phyloP scores from a whole-genome alignment of 2,888 invertebrate genomes.

The Melanostoma scalare region DNA sequence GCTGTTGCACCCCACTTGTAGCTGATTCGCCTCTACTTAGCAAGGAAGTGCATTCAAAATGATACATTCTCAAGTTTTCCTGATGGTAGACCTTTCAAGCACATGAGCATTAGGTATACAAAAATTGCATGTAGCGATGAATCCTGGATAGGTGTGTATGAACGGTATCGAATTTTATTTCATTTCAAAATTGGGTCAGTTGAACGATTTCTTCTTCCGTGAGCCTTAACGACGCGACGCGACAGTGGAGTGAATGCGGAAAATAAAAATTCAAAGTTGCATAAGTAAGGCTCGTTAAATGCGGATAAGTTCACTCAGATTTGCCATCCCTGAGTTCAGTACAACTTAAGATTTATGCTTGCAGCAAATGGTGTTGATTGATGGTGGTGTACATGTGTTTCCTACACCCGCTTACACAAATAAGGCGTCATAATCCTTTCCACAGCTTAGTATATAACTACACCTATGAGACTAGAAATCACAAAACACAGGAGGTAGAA shows the following conservation, averaged over 20 bases:
- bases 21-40: conserved; percentile 26
- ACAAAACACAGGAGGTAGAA: conserved; percentile 28
- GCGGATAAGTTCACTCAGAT: conserved; percentile 39
- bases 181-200: conserved; percentile 62
- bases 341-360: conserved; percentile 63
- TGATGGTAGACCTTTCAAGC: conserved; percentile 22
- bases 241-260: neutral
- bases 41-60: conserved; percentile 45
- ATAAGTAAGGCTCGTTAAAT: conserved; percentile 40
- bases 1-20: neutral
- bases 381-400: conserved; percentile 52
- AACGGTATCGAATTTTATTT: conserved; percentile 41
- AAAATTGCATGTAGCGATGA: neutral
- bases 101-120: conserved; percentile 40
- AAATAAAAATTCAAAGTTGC: conserved; percentile 22
- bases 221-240: neutral
- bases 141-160: neutral
- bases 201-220: conserved; percentile 16
- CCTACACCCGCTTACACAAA: neutral
- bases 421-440: conserved; percentile 8
- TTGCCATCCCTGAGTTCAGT: conserved; percentile 57
- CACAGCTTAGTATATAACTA: conserved; percentile 10
- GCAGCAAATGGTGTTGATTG: conserved; percentile 68
- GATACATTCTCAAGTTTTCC: neutral
- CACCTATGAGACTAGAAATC: conserved; percentile 39